Evolutionary conservation across 2,888 invertebrate genomes (phyloP).

Genomic region (Bursaphelenchus okinawaensis): DNA sequence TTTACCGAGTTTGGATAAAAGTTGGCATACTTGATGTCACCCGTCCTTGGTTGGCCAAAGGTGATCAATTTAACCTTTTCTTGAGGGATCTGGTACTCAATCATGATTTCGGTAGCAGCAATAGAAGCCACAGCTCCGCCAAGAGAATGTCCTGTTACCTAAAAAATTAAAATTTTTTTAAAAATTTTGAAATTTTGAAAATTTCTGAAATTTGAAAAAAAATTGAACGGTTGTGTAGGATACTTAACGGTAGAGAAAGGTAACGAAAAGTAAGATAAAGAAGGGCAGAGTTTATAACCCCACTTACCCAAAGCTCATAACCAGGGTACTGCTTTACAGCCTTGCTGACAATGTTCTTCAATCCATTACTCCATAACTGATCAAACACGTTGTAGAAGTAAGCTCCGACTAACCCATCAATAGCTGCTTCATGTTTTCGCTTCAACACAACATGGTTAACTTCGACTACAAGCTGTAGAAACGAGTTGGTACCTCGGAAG

Average conservation of each 20-base stretch:
- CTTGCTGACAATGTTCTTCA: constrained; percentile 34
- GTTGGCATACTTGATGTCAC: constrained; percentile 34
- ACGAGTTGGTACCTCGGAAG: constrained; percentile 31
- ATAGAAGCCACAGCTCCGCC: constrained; percentile 15
- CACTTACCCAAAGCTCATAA: constrained; percentile 38
- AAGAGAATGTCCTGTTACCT: constrained; percentile 16
- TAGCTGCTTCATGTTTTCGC: constrained; percentile 10
- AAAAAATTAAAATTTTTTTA: too few species aligned
- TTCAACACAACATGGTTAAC: constrained; percentile 33
- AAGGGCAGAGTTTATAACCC: too few species aligned
- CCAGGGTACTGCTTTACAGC: constrained; percentile 33
- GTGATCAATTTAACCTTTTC: constrained; percentile 34
- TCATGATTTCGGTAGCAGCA: constrained; percentile 13
- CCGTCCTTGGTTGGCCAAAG: constrained; percentile 47
- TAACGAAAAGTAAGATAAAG: too few species aligned
- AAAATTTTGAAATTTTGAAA: too few species aligned
- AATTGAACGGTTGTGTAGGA: too few species aligned
- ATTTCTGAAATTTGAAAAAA: too few species aligned
- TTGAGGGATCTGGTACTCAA: background rate
- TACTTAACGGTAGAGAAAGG: too few species aligned
- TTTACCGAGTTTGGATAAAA: background rate
- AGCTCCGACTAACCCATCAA: constrained; percentile 40
- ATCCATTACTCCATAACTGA: constrained; percentile 40
- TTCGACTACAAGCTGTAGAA: constrained; percentile 36
- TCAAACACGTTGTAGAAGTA: constrained; percentile 47